These are phyloP conservation scores for Cryptocephalus moraei DNA, from an alignment of 2,888 invertebrate genomes.

Conservation along the genomic window DNA sequence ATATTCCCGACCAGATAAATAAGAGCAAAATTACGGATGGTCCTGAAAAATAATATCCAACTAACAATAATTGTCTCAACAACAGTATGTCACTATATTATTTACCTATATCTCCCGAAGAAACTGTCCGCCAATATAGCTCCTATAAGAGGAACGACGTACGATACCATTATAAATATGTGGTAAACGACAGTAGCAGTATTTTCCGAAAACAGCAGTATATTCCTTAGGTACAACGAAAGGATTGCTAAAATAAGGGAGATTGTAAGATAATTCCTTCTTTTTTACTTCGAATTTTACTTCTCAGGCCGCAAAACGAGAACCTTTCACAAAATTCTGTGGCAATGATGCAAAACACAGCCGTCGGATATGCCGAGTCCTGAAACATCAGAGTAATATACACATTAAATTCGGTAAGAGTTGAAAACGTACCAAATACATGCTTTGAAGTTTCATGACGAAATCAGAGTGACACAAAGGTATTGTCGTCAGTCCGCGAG, in stretches of 20 bases:
- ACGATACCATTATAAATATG: slow-evolving; percentile 66
- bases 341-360: slow-evolving; percentile 71
- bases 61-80: neutral
- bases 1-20: slow-evolving; percentile 63
- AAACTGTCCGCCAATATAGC: slow-evolving; percentile 71
- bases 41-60: slow-evolving; percentile 40
- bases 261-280: neutral
- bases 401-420: too few relatives aligned
- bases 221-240: slow-evolving; percentile 62
- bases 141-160: slow-evolving; percentile 63
- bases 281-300: slow-evolving; percentile 35
- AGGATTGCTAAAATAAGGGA: slow-evolving; percentile 55
- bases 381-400: neutral
- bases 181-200: slow-evolving; percentile 67
- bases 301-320: slow-evolving; percentile 72
- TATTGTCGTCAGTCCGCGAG: too few relatives aligned
- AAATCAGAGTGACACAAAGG: too few relatives aligned
- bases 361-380: slow-evolving; percentile 43
- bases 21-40: slow-evolving; percentile 66
- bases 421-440: slow-evolving; percentile 4
- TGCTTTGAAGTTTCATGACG: neutral
- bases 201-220: slow-evolving; percentile 55
- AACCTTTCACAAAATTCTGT: slow-evolving; percentile 82
- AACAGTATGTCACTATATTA: too few relatives aligned
- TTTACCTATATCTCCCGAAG: slow-evolving; percentile 59